Conservation (phyloP, 2,888 invertebrate species). For the Nephrotoma guestfalica region DNA sequence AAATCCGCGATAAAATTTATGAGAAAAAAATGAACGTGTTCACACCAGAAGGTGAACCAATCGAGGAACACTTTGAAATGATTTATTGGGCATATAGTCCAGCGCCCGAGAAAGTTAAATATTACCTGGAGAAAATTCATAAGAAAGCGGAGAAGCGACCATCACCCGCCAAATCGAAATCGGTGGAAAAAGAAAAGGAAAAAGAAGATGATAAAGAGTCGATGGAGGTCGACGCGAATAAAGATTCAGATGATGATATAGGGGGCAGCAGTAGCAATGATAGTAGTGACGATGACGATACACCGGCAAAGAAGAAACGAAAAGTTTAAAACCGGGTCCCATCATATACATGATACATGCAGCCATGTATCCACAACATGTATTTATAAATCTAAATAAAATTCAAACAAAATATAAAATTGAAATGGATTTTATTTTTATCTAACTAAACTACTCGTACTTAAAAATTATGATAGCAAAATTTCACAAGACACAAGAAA, state of each 20-base stretch:
- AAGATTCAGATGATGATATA: not conserved
- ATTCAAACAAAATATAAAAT: not conserved
- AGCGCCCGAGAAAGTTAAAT: conserved; percentile 51
- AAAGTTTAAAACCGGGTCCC: not conserved
- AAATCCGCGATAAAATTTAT: conserved; percentile 41
- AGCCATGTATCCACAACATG: not conserved
- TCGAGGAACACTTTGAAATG: conserved; percentile 48
- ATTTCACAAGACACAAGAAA: not conserved
- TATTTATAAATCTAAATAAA: not conserved
- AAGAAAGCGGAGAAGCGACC: conserved; percentile 27
- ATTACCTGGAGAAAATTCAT: conserved; percentile 29
- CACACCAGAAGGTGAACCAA: conserved; percentile 49
- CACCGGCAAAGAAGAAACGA: not conserved
- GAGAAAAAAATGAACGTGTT: conserved; percentile 46
- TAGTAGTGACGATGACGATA: not conserved
- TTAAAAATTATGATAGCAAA: not conserved
- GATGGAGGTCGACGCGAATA: not conserved
- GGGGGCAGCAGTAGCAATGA: not conserved
- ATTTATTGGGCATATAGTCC: conserved; percentile 66
- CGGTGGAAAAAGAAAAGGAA: not conserved
- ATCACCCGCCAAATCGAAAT: not conserved
- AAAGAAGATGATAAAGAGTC: not conserved
- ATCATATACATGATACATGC: not conserved
- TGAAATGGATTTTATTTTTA: not conserved
- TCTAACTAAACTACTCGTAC: not conserved